Evolutionary conservation across 2,797 vertebrate genomes (phyloP), one percentile per base, ranked within the genome.

Genomic region (Pagetopsis macropterus): DNA sequence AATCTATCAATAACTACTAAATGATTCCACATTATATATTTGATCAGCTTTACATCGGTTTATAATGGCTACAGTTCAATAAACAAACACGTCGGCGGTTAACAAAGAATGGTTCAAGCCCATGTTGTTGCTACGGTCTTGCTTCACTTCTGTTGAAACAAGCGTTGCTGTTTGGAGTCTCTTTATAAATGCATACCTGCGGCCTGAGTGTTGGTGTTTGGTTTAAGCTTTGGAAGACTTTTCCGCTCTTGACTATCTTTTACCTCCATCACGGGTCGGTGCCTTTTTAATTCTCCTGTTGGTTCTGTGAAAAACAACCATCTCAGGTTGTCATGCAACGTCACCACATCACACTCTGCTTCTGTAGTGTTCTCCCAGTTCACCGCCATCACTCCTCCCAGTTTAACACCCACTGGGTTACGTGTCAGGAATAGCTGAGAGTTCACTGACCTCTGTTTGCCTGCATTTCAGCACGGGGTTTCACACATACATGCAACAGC

Each of bases 341-440:
- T 80, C 64, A 56, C 60, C 64, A 44, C 58, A 70, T 23, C 63
- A 49, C 37, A n/a, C 52, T 57, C 46, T n/a, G 43, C 51, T 73
- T 59, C 45, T 55, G 60, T 23, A 14, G 50, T 76, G 43, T 43
- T 65, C 40, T 63, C 66, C 58, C 57, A 43, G 37, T 15, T 65
- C 31, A 44, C 48, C 43, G 50, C 56, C 62, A 52, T 41, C 57
- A 55, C 66, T 49, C 46, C 61, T 79, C 74, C 72, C 70, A 70
- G 46, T 83, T 74, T 43, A 65, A 65, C 70, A 76, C 52, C 13
- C 60, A 8, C 41, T 61, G 52, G 44, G 66, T 51, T 77, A 70
- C 81, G 70, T 81, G 76, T 87, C 81, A 82, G 75, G 58, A 90
- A 86, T 89, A 87, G 86, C 81, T 79, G 33, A 67, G 40, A 70